Evolutionary conservation across 2,888 invertebrate species (phyloP).

Genomic region (Scaptomyza tumidula): DNA sequence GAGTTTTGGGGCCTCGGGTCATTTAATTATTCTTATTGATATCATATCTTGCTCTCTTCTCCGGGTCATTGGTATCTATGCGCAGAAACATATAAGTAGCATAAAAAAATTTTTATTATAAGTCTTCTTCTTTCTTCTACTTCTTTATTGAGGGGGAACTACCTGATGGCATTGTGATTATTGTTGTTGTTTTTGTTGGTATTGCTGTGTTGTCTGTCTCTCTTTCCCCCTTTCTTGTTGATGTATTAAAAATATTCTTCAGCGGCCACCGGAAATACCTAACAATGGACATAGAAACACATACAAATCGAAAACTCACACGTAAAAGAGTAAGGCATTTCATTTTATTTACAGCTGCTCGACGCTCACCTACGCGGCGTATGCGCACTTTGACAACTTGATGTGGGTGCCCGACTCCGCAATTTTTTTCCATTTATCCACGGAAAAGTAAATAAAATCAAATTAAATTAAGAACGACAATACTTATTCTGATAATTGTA

Average conservation of each 20-base stretch:
- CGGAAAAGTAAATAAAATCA: no score
- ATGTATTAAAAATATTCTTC: slow-evolving; percentile 77
- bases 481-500: no score
- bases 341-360: slow-evolving; percentile 62
- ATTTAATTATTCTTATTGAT: slow-evolving; percentile 50
- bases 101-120: slow-evolving; percentile 33
- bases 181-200: slow-evolving; percentile 32
- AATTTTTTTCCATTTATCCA: not conserved
- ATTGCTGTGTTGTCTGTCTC: slow-evolving; percentile 19
- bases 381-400: slow-evolving; percentile 58
- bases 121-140: slow-evolving; percentile 1
- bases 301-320: slow-evolving; percentile 13
- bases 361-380: slow-evolving; percentile 55
- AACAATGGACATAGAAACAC: slow-evolving; percentile 53
- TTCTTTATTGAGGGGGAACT: slow-evolving; percentile 33
- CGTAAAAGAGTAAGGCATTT: slow-evolving; percentile 25
- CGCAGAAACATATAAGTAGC: slow-evolving; percentile 1
- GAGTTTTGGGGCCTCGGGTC: slow-evolving; percentile 23
- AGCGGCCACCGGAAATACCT: slow-evolving; percentile 68
- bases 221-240: slow-evolving; percentile 46
- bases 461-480: no score
- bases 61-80: slow-evolving; percentile 37
- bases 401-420: slow-evolving; percentile 11
- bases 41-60: slow-evolving; percentile 33
- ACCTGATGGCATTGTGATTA: slow-evolving; percentile 49